Conservation (phyloP, 2,888 invertebrate genomes). For the Serripes groenlandicus region DNA sequence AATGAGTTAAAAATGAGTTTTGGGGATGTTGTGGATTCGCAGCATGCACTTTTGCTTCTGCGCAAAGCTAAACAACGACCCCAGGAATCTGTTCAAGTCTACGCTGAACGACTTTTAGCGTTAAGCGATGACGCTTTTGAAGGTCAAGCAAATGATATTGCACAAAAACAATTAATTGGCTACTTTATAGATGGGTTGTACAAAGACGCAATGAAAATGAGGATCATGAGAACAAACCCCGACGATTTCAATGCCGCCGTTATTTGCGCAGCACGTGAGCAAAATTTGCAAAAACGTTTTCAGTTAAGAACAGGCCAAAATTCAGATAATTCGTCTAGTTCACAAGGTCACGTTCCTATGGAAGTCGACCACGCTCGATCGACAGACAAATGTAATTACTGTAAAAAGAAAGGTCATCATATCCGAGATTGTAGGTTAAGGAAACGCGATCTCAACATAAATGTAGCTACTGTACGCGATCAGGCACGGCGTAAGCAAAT, state of each 20-base stretch:
- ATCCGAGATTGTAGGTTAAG: conserved; percentile 14
- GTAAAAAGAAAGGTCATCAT: conserved; percentile 9
- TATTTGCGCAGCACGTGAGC: conserved; percentile 20
- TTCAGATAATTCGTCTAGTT: not conserved
- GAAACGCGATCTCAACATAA: not conserved
- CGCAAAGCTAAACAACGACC: conserved; percentile 33
- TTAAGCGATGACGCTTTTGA: conserved; percentile 41
- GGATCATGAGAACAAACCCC: conserved; percentile 35
- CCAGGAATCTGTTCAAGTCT: conserved; percentile 30
- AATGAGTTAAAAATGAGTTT: conserved; percentile 25
- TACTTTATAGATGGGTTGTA: conserved; percentile 43
- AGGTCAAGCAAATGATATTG: conserved; percentile 4
- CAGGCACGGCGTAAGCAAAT: not conserved
- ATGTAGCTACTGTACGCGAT: not conserved
- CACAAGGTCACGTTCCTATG: conserved; percentile 30
- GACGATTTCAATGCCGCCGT: conserved; percentile 25
- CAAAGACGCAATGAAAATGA: conserved; percentile 32
- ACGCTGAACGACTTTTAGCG: conserved; percentile 29
- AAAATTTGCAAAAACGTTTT: conserved; percentile 44
- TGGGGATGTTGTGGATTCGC: conserved; percentile 41
- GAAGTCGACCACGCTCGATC: conserved; percentile 24
- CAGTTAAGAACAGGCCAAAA: conserved; percentile 32
- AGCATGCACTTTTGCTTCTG: conserved; percentile 35
- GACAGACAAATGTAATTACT: conserved; percentile 16
- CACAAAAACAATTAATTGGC: conserved; percentile 28